Conservation (phyloP, 2,888 invertebrate species). For the Volucella inanis region DNA sequence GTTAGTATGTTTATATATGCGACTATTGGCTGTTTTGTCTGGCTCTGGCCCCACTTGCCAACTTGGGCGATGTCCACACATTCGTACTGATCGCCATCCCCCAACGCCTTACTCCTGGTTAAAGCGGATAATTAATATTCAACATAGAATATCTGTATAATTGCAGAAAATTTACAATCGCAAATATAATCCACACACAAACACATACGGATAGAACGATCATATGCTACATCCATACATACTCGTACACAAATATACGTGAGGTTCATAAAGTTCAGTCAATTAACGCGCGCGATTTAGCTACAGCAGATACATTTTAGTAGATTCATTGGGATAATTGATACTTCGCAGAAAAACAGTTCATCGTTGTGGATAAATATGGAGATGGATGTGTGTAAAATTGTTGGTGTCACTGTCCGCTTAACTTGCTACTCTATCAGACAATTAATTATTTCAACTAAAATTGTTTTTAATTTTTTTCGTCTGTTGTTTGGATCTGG, state of each 20-base stretch:
- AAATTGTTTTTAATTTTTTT: constrained; percentile 38
- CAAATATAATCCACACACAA: background rate
- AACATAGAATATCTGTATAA: constrained; percentile 72
- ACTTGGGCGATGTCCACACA: constrained; percentile 49
- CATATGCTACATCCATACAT: background rate
- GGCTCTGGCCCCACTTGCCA: constrained; percentile 16
- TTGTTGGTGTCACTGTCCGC: constrained; percentile 68
- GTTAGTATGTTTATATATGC: constrained; percentile 15
- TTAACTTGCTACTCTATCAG: constrained; percentile 63
- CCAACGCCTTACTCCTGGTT: constrained; percentile 39
- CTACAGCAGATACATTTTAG: constrained; percentile 63
- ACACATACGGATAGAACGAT: too few species aligned
- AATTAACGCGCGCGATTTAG: constrained; percentile 73
- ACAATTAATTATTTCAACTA: constrained; percentile 71
- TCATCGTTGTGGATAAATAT: background rate
- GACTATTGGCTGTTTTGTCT: constrained; percentile 33
- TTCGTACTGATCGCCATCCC: constrained; percentile 19
- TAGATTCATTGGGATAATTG: constrained; percentile 70
- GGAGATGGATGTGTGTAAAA: constrained; percentile 1
- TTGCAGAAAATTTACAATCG: constrained; percentile 66
- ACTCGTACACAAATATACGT: constrained; percentile 57
- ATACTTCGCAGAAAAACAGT: constrained; percentile 42
- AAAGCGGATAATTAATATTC: constrained; percentile 69
- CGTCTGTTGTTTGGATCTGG: constrained; percentile 28
- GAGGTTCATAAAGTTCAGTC: constrained; percentile 74